Percentiles rank a stretch among this genome's conserved stretches.
Evolutionary conservation across 2,113 vertebrate species (phyloP).

Genomic region (Gambusia affinis): DNA sequence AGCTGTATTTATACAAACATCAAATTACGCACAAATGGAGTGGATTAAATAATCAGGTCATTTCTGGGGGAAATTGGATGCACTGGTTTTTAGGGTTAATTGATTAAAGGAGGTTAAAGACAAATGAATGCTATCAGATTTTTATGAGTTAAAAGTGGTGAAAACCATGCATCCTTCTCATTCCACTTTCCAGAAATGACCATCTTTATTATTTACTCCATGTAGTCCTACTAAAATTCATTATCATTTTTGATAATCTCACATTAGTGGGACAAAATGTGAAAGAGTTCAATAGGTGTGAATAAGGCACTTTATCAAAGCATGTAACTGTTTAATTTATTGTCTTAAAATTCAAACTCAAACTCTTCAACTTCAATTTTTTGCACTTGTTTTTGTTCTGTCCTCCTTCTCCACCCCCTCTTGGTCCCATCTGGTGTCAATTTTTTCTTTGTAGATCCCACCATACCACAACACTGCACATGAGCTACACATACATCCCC

Average conservation of each 20-base stretch:
- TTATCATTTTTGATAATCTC: not conserved
- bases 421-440: conserved; percentile 81
- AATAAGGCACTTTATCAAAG: conserved; percentile 4
- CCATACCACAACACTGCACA: conserved; percentile 68
- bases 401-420: conserved; percentile 62
- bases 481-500: conserved; percentile 56
- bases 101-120: not conserved
- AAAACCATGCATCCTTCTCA: not conserved
- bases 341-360: conserved; percentile 20
- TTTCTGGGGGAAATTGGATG: not conserved
- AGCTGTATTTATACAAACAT: not conserved
- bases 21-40: not conserved
- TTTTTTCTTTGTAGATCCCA: conserved; percentile 79
- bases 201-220: not conserved
- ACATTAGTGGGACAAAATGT: not conserved
- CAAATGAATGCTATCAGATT: not conserved
- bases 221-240: not conserved
- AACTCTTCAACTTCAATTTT: conserved; percentile 63
- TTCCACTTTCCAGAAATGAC: not conserved
- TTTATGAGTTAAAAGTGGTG: not conserved
- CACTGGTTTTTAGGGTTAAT: not conserved
- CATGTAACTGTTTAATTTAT: conserved; percentile 59
- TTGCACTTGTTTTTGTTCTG: conserved; percentile 76
- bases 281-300: not conserved
- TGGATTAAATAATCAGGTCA: not conserved